Percentiles rank a stretch among this genome's conserved stretches.
Conservation (phyloP, 2,888 invertebrate species). For the Euphydryas editha region DNA sequence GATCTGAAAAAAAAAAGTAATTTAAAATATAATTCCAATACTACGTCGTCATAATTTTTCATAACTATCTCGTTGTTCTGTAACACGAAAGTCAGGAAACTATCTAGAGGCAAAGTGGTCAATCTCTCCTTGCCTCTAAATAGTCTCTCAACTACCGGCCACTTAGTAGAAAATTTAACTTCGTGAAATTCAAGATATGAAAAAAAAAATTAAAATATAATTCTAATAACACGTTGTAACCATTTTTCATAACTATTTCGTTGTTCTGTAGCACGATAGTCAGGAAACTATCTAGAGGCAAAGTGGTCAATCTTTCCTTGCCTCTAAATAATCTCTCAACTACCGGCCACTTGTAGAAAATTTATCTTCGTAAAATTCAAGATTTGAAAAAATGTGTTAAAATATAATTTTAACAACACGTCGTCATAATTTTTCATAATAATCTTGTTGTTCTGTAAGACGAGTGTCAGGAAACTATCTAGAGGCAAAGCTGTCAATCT, state of each 20-base stretch:
- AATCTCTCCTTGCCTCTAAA: constrained; percentile 6
- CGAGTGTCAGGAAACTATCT: background rate
- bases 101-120: constrained; percentile 15
- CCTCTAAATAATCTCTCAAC: constrained; percentile 12
- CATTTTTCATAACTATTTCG: background rate
- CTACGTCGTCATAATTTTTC: no score
- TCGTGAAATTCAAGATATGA: no score
- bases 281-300: constrained; percentile 14
- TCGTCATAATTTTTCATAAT: no score
- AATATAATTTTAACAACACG: no score
- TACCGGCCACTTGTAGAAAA: background rate
- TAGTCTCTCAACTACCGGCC: constrained; percentile 3
- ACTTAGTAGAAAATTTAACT: background rate
- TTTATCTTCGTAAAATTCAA: no score
- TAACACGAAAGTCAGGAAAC: background rate
- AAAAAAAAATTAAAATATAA: no score
- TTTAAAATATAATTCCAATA: no score
- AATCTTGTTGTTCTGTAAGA: background rate
- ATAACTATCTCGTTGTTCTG: background rate
- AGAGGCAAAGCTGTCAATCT: constrained; percentile 7
- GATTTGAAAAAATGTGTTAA: no score
- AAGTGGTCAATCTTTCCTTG: constrained; percentile 6
- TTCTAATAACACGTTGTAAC: no score
- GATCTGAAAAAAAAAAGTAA: no score
- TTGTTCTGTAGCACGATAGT: background rate